phyloP scores from a whole-genome alignment of 1,140 invertebrate genomes.

The Himalopsyche phryganea region DNA sequence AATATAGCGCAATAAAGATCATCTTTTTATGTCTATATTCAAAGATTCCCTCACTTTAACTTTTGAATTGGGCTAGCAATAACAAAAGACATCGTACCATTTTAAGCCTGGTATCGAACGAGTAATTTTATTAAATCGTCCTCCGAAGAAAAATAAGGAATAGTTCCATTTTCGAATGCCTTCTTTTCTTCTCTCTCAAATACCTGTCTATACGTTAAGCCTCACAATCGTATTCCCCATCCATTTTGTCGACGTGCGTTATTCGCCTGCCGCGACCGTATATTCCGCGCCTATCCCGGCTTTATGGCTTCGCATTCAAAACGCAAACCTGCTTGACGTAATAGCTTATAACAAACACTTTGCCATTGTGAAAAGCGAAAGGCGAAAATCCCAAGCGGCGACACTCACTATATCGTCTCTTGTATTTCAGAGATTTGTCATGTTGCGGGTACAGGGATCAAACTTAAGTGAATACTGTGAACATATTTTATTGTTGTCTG shows the following conservation, averaged over 20 bases:
- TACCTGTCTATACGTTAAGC: constrained; percentile 20
- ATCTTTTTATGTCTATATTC: too few relatives aligned
- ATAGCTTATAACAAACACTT: constrained; percentile 26
- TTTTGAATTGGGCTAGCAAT: too few relatives aligned
- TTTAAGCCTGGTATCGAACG: too few relatives aligned
- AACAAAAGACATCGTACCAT: too few relatives aligned
- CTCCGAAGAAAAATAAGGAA: constrained; percentile 7
- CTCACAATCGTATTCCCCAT: constrained; percentile 18
- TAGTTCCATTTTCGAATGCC: constrained; percentile 2
- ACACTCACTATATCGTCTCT: constrained; percentile 14
- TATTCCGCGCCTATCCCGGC: constrained; percentile 8
- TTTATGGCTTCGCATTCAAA: constrained; percentile 28
- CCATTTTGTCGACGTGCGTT: constrained; percentile 17
- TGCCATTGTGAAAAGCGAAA: constrained; percentile 10
- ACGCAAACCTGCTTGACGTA: constrained; percentile 17
- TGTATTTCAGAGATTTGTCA: too few relatives aligned
- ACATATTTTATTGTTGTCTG: too few relatives aligned
- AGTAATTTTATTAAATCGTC: constrained; percentile 4
- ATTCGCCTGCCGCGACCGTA: constrained; percentile 2
- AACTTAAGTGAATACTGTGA: too few relatives aligned
- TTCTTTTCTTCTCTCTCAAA: constrained; percentile 8
- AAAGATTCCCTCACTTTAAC: too few relatives aligned
- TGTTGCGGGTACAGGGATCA: too few relatives aligned
- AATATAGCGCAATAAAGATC: too few relatives aligned
- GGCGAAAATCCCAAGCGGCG: constrained; percentile 5